Evolutionary conservation across 2,888 invertebrate species (phyloP).

Genomic region (Apeira syringaria): DNA sequence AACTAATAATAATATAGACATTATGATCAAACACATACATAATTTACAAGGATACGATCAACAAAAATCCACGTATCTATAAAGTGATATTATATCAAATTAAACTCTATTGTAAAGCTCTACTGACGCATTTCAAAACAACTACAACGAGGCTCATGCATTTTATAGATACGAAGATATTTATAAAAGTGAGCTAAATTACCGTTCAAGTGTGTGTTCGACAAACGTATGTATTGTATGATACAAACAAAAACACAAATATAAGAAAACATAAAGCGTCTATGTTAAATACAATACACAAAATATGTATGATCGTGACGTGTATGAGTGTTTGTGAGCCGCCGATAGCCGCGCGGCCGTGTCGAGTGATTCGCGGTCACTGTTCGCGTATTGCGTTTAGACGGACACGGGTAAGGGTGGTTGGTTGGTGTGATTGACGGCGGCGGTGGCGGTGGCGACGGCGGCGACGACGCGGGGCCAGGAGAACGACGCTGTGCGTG

Average conservation of each 20-base stretch:
- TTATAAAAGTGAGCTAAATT: slow-evolving; percentile 12
- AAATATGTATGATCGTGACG: slow-evolving; percentile 26
- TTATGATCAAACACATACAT: too few relatives aligned
- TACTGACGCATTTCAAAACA: background rate
- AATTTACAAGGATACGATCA: slow-evolving; percentile 4
- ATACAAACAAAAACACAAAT: slow-evolving; percentile 26
- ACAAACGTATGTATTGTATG: slow-evolving; percentile 15
- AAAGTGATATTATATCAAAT: too few relatives aligned
- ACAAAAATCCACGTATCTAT: slow-evolving; percentile 19
- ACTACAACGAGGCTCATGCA: slow-evolving; percentile 11
- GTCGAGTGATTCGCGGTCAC: too few relatives aligned
- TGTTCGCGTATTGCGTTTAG: too few relatives aligned
- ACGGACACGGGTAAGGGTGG: too few relatives aligned
- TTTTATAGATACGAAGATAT: slow-evolving; percentile 24
- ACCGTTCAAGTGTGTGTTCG: slow-evolving; percentile 19
- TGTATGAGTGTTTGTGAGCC: slow-evolving; percentile 17
- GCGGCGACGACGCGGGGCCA: background rate
- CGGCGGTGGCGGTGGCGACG: slow-evolving; percentile 1
- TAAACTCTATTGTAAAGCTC: slow-evolving; percentile 2
- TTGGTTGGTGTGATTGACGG: background rate
- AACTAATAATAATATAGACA: too few relatives aligned
- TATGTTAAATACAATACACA: slow-evolving; percentile 35
- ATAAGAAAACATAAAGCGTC: slow-evolving; percentile 31
- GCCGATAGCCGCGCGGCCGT: slow-evolving; percentile 1
- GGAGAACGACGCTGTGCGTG: slow-evolving; percentile 42